Percentiles rank a stretch among this genome's conserved stretches.
phyloP scores from a whole-genome alignment of 2,113 vertebrate species.

The Phalacrocorax brasilianus region DNA sequence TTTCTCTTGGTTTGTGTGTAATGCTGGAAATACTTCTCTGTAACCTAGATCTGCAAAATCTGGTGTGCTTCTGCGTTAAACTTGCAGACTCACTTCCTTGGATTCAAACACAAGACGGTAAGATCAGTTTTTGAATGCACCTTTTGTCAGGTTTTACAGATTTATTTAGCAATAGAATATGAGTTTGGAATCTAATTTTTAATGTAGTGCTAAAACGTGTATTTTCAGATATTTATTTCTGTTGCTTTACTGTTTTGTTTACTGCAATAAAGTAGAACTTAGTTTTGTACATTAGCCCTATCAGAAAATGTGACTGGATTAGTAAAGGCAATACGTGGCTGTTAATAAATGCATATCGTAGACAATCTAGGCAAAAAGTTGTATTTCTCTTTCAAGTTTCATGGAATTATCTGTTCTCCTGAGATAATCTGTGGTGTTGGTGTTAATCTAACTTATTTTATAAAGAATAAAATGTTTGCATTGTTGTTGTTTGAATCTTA shows the following conservation, averaged over 20 bases:
- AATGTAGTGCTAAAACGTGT: neutral
- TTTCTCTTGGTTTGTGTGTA: neutral
- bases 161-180: neutral
- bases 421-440: neutral
- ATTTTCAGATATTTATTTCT: neutral
- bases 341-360: neutral
- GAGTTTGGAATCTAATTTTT: neutral
- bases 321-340: neutral
- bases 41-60: constrained; percentile 63
- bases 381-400: neutral
- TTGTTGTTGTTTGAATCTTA: neutral
- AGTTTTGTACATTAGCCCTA: neutral
- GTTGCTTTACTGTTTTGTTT: neutral
- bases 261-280: neutral
- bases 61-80: constrained; percentile 62
- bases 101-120: constrained; percentile 52
- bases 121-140: neutral
- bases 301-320: neutral
- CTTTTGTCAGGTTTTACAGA: neutral
- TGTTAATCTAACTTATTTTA: neutral
- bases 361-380: neutral
- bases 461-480: neutral
- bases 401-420: neutral
- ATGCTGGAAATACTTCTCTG: neutral
- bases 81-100: constrained; percentile 62